Evolutionary conservation across 2,113 vertebrate species (phyloP).

Genomic region (Seriola aureovittata): DNA sequence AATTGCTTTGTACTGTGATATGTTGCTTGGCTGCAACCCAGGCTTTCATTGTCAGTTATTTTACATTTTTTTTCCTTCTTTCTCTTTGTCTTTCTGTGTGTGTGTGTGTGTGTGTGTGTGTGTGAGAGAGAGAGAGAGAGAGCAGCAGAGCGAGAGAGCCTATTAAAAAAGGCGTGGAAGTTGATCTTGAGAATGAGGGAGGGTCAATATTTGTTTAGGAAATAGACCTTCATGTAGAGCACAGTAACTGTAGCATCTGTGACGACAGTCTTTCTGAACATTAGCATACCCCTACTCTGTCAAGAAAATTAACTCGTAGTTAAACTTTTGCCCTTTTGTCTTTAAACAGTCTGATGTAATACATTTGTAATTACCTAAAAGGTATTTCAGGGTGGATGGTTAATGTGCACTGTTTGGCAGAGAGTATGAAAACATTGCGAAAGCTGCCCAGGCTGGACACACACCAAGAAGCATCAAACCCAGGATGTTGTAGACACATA

Average conservation of each 20-base stretch:
- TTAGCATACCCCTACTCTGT: neutral
- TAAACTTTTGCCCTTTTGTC: neutral
- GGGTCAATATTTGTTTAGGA: constrained; percentile 78
- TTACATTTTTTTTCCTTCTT: neutral
- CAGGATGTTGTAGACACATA: neutral
- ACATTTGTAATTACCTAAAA: neutral
- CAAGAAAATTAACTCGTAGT: neutral
- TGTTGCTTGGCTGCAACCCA: constrained; percentile 53
- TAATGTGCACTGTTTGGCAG: neutral
- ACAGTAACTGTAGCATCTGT: constrained; percentile 27
- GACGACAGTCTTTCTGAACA: neutral
- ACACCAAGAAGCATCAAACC: neutral
- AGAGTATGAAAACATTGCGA: neutral
- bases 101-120: neutral
- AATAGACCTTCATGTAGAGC: constrained; percentile 46
- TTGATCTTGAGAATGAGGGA: constrained; percentile 35
- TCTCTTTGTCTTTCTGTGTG: neutral
- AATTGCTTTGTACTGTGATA: constrained; percentile 17
- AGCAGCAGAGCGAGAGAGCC: neutral
- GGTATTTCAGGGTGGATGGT: neutral
- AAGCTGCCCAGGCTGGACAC: neutral
- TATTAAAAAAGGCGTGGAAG: constrained; percentile 35
- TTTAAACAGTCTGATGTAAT: neutral
- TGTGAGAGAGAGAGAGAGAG: neutral
- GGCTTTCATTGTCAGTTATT: constrained; percentile 1